These are phyloP conservation scores for Thaumetopoea pityocampa DNA, from an alignment of 1,140 invertebrate species.

Conservation along the genomic window DNA sequence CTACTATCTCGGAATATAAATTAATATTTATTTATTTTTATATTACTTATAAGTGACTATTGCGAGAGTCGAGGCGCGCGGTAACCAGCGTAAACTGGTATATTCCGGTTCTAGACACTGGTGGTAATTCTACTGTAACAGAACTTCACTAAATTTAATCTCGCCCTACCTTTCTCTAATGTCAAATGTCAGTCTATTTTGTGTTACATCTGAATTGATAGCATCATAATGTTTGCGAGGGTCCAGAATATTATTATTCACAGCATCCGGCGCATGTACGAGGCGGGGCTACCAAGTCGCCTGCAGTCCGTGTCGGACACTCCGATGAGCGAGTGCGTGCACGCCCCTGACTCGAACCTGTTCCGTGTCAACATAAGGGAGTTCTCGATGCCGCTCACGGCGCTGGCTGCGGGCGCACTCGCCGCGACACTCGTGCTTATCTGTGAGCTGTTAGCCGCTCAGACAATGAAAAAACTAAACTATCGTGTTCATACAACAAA, in stretches of 20 bases:
- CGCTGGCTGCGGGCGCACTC: constrained; percentile 59
- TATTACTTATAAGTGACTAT: neutral
- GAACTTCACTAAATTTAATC: too few relatives aligned
- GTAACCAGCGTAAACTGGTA: too few relatives aligned
- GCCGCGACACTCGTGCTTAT: constrained; percentile 52
- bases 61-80: neutral
- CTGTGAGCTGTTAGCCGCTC: constrained; percentile 45
- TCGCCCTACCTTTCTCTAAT: too few relatives aligned
- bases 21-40: neutral
- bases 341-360: constrained; percentile 63
- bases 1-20: too few relatives aligned
- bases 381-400: constrained; percentile 67
- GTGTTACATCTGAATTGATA: too few relatives aligned
- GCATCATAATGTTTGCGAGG: too few relatives aligned
- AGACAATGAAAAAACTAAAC: neutral
- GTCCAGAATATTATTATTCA: constrained; percentile 24
- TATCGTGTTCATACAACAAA: too few relatives aligned
- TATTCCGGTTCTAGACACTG: too few relatives aligned
- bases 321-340: constrained; percentile 69
- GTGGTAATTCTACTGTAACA: too few relatives aligned
- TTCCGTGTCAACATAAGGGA: constrained; percentile 67
- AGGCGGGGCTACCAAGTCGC: constrained; percentile 69
- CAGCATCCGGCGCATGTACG: constrained; percentile 70
- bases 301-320: constrained; percentile 72
- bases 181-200: neutral